Conservation (phyloP, 1,140 invertebrate genomes). For the Colletes gigas region DNA sequence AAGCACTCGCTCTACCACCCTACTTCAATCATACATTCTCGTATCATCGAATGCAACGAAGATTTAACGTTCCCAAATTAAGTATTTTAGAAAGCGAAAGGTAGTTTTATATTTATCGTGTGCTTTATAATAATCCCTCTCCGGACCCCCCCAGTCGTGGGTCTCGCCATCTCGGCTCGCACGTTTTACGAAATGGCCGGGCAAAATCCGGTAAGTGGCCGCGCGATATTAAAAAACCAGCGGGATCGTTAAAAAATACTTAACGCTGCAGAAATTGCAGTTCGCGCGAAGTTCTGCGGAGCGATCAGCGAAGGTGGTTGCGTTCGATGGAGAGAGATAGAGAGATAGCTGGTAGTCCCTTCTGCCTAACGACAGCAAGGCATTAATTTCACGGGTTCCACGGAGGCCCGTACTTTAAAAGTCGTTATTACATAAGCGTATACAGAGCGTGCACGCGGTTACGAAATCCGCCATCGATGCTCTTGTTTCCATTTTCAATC, state of each 20-base stretch:
- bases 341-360: background rate
- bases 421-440: constrained; percentile 25
- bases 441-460: background rate
- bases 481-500: background rate
- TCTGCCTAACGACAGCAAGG: background rate
- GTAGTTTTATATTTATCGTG: constrained; percentile 3
- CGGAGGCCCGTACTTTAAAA: constrained; percentile 11
- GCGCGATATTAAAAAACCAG: constrained; percentile 35
- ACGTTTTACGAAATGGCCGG: background rate
- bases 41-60: no score
- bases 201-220: constrained; percentile 20
- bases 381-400: constrained; percentile 21
- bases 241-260: constrained; percentile 36
- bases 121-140: background rate
- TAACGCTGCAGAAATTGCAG: constrained; percentile 22
- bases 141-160: no score
- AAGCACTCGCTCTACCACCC: no score
- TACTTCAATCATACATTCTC: no score
- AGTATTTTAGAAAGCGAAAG: no score
- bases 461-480: background rate
- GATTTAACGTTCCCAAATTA: no score
- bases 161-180: background rate
- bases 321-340: background rate
- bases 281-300: constrained; percentile 1
- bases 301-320: background rate